A percentile compares a stretch with the other conserved stretches of the same genome.
phyloP scores from a whole-genome alignment of 2,113 vertebrate genomes.

The Anoplopoma fimbria region DNA sequence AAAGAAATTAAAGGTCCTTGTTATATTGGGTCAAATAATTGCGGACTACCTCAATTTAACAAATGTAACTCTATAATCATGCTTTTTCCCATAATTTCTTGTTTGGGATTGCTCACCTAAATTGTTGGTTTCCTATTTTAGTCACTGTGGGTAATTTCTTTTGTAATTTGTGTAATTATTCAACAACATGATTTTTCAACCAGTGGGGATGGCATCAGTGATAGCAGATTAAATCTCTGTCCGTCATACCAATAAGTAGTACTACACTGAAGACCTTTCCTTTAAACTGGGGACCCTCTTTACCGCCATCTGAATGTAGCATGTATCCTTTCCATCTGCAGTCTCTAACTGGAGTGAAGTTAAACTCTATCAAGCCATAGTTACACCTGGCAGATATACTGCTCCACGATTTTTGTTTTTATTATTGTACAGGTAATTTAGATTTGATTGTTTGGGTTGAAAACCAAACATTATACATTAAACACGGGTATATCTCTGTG shows the following conservation, averaged over 20 bases:
- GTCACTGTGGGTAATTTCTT: neutral
- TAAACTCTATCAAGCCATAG: neutral
- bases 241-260: neutral
- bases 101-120: neutral
- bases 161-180: neutral
- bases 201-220: neutral
- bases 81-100: neutral
- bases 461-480: neutral
- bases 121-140: neutral
- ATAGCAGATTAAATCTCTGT: neutral
- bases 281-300: neutral
- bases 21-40: neutral
- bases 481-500: too few relatives aligned
- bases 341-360: neutral
- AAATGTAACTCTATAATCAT: neutral
- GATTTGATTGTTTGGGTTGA: neutral
- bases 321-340: too few relatives aligned
- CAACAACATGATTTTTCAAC: neutral
- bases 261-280: neutral
- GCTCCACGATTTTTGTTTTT: neutral
- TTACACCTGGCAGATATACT: neutral
- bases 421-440: neutral
- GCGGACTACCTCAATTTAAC: too few relatives aligned
- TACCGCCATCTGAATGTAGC: too few relatives aligned
- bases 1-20: neutral